Conservation (phyloP, 2,888 invertebrate genomes). For the Melanargia galathea region DNA sequence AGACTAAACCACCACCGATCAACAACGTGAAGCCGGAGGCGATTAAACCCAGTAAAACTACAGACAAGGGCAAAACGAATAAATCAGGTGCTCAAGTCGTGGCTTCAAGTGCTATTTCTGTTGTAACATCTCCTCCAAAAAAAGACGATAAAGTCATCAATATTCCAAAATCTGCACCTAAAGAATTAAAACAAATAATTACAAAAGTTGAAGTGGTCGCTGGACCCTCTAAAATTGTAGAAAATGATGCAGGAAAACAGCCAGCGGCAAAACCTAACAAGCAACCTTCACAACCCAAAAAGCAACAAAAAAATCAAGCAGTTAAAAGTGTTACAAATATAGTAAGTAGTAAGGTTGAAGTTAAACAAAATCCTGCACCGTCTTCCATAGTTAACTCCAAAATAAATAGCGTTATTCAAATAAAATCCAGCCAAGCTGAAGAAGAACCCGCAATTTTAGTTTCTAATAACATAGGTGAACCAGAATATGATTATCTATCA, state of each 20-base stretch:
- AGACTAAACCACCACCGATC: slow-evolving; percentile 71
- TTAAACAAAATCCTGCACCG: slow-evolving; percentile 66
- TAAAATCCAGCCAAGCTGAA: slow-evolving; percentile 68
- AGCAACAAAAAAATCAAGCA: slow-evolving; percentile 61
- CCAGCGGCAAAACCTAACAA: slow-evolving; percentile 58
- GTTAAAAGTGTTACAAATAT: slow-evolving; percentile 68
- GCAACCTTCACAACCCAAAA: slow-evolving; percentile 53
- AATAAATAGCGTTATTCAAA: slow-evolving; percentile 82
- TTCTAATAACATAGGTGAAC: slow-evolving; percentile 88
- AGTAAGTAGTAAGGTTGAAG: slow-evolving; percentile 76
- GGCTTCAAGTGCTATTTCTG: slow-evolving; percentile 69
- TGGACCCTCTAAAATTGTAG: slow-evolving; percentile 75
- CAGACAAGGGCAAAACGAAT: slow-evolving; percentile 66
- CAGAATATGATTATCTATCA: slow-evolving; percentile 92
- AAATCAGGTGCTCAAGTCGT: slow-evolving; percentile 63
- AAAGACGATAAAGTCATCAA: slow-evolving; percentile 70
- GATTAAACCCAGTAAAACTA: slow-evolving; percentile 74
- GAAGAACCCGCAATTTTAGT: slow-evolving; percentile 84
- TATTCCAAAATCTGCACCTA: slow-evolving; percentile 71
- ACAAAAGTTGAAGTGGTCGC: slow-evolving; percentile 82
- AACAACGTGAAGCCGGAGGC: slow-evolving; percentile 68
- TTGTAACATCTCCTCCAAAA: slow-evolving; percentile 69
- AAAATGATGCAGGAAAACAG: slow-evolving; percentile 60
- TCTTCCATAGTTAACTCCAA: slow-evolving; percentile 64
- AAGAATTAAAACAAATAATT: slow-evolving; percentile 74